Conservation (phyloP, 2,797 vertebrate species). For the Epinephelus malabaricus region DNA sequence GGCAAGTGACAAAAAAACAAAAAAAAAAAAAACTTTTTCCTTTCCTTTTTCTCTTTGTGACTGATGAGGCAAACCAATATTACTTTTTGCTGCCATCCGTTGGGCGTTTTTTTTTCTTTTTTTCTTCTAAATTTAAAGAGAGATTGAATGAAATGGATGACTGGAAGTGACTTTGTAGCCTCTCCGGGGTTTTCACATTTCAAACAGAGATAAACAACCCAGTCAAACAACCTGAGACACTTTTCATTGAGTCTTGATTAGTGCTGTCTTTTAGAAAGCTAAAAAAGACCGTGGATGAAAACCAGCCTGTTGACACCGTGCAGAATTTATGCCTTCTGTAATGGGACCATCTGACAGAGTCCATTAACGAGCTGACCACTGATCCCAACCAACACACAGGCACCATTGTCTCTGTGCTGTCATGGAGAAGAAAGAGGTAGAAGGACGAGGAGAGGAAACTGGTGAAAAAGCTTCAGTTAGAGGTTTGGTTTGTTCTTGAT, state of each 20-base stretch:
- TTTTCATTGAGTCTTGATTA: constrained; percentile 37
- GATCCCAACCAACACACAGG: constrained; percentile 24
- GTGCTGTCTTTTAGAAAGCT: constrained; percentile 24
- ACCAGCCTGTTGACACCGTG: constrained; percentile 46
- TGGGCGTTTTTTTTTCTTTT: background rate
- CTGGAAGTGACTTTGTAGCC: constrained; percentile 17
- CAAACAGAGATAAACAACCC: constrained; percentile 23
- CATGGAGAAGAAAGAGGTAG: constrained; percentile 19
- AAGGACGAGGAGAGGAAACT: background rate
- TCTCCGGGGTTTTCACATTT: constrained; percentile 10
- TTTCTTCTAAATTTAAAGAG: constrained; percentile 18
- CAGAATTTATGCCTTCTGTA: constrained; percentile 37
- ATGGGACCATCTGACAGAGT: constrained; percentile 52
- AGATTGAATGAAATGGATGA: constrained; percentile 34
- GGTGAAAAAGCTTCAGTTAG: background rate
- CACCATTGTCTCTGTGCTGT: constrained; percentile 22
- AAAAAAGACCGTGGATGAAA: constrained; percentile 26
- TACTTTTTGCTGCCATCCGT: constrained; percentile 17
- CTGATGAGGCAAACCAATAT: constrained; percentile 13
- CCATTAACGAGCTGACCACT: constrained; percentile 45
- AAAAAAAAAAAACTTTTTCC: constrained; percentile 21
- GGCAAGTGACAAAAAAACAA: constrained; percentile 37
- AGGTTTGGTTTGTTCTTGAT: constrained; percentile 15
- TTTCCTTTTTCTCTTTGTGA: constrained; percentile 11
- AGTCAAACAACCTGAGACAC: constrained; percentile 26